Conservation (phyloP, 2,113 vertebrate species). For the Thymallus thymallus region DNA sequence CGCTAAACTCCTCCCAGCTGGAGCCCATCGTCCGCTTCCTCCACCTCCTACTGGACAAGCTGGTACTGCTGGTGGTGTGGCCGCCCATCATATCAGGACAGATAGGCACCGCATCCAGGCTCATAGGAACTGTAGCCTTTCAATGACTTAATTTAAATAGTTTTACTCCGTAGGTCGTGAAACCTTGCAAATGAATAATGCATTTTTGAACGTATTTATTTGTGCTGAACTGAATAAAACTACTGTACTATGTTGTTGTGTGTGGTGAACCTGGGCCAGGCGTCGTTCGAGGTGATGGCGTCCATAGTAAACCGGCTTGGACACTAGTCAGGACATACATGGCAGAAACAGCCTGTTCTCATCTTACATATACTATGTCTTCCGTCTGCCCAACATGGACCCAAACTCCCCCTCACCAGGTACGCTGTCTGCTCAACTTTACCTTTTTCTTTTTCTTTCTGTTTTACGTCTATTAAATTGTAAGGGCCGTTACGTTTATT, state of each 20-base stretch:
- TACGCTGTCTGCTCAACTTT: neutral
- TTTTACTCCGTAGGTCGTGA: no score
- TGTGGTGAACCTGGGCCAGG: slow-evolving; percentile 94
- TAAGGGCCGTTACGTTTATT: no score
- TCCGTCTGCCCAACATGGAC: slow-evolving; percentile 90
- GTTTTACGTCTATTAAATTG: neutral
- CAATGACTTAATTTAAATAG: no score
- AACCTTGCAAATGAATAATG: no score
- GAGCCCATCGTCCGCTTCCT: slow-evolving; percentile 97
- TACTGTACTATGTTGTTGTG: neutral
- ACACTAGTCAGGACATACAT: slow-evolving; percentile 95
- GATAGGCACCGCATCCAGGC: slow-evolving; percentile 77
- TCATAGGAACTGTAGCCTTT: no score
- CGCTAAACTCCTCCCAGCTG: slow-evolving; percentile 90
- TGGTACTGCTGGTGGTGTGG: slow-evolving; percentile 93
- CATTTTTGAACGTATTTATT: no score
- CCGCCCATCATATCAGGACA: slow-evolving; percentile 96
- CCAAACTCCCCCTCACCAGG: slow-evolving; percentile 85
- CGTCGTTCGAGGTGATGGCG: slow-evolving; percentile 96
- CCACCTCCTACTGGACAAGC: slow-evolving; percentile 95
- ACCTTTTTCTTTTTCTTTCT: neutral
- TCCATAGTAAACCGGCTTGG: slow-evolving; percentile 94
- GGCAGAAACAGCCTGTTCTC: slow-evolving; percentile 95
- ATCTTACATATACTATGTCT: slow-evolving; percentile 95
- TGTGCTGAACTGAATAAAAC: no score